Percentiles rank a stretch among this genome's conserved stretches.
Evolutionary conservation across 2,888 invertebrate species (phyloP).

Genomic region (Microctonus brassicae): DNA sequence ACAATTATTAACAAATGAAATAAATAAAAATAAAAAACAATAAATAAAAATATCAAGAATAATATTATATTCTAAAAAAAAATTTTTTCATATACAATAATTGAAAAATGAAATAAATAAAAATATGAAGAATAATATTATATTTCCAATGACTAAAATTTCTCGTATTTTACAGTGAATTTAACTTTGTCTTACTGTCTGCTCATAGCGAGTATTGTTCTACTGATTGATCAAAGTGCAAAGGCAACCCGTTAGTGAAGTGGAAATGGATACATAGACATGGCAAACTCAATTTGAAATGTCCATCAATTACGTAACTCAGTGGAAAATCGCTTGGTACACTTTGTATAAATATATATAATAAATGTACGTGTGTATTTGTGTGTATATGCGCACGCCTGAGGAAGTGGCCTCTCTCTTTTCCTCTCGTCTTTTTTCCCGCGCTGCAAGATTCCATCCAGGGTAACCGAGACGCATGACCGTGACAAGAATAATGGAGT

Average conservation of each 20-base stretch:
- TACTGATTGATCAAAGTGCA: neutral
- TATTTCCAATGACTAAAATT: no score
- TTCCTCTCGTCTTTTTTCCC: neutral
- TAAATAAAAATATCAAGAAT: no score
- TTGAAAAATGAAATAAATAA: no score
- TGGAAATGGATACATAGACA: slow-evolving; percentile 8
- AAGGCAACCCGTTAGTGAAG: neutral
- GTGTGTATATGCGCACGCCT: neutral
- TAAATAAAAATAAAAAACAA: no score
- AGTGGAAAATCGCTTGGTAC: slow-evolving; percentile 3
- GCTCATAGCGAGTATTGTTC: neutral
- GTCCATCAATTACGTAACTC: slow-evolving; percentile 22
- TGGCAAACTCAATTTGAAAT: slow-evolving; percentile 14
- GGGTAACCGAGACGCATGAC: slow-evolving; percentile 38
- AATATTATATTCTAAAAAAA: no score
- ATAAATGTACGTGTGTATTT: no score
- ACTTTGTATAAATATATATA: no score
- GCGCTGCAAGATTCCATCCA: neutral
- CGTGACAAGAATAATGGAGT: slow-evolving; percentile 41
- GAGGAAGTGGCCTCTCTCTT: slow-evolving; percentile 3
- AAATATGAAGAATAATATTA: no score
- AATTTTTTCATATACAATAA: no score
- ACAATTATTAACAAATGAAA: no score
- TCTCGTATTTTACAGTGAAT: no score
- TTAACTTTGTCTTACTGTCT: neutral